Evolutionary conservation across 2,113 vertebrate genomes (phyloP).

Genomic region (Vicugna pacos): DNA sequence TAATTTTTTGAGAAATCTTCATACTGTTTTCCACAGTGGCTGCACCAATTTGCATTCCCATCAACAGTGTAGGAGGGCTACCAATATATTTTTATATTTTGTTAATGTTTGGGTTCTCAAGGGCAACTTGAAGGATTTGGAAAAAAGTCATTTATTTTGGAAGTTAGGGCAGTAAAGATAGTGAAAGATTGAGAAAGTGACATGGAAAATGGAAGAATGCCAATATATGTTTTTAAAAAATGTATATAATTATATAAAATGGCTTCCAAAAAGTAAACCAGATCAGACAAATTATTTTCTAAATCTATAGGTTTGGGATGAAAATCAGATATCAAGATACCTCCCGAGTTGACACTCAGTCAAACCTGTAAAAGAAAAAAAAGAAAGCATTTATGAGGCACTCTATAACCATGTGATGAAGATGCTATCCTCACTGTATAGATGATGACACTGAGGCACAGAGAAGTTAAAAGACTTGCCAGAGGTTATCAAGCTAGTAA

Average conservation of each 20-base stretch:
- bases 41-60: too few relatives aligned
- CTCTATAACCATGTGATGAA: accelerated
- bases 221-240: not conserved
- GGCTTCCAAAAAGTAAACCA: conserved; percentile 37
- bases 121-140: not conserved
- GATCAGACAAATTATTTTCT: conserved; percentile 42
- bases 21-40: too few relatives aligned
- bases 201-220: not conserved
- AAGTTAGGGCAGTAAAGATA: not conserved
- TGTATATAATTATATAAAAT: not conserved
- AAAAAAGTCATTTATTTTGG: not conserved
- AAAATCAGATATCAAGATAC: not conserved
- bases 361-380: not conserved
- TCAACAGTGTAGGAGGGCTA: too few relatives aligned
- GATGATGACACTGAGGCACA: not conserved
- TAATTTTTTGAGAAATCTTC: too few relatives aligned
- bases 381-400: not conserved
- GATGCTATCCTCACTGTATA: too few relatives aligned
- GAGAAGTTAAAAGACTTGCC: not conserved
- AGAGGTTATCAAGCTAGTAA: not conserved
- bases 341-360: not conserved
- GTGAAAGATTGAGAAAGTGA: not conserved
- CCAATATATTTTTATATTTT: not conserved
- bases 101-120: not conserved
- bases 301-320: conserved; percentile 28